Evolutionary conservation across 2,888 invertebrate genomes (phyloP).

Genomic region (Scaptomyza flava): DNA sequence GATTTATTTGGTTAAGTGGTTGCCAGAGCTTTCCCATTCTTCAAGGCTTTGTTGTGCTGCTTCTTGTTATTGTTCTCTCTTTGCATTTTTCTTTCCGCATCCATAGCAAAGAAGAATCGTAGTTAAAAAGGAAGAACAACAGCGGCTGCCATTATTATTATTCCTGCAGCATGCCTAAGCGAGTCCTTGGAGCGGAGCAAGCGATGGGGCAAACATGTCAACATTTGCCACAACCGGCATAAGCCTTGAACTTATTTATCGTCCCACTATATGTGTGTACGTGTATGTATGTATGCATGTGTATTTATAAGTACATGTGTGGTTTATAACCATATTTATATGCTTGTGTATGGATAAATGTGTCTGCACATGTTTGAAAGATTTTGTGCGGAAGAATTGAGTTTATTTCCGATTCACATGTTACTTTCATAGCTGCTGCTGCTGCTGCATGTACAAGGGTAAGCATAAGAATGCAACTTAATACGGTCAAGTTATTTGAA

Average conservation of each 20-base stretch:
- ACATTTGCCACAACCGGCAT: conserved; percentile 61
- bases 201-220: conserved; percentile 57
- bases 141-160: conserved; percentile 61
- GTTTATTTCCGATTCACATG: conserved; percentile 62
- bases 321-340: conserved; percentile 12
- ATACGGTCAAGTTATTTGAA: background rate
- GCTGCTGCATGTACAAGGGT: conserved; percentile 14
- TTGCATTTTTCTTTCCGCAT: conserved; percentile 50
- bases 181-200: conserved; percentile 45
- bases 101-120: conserved; percentile 25
- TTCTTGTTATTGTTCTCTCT: conserved; percentile 12
- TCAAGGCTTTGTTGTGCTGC: conserved; percentile 20
- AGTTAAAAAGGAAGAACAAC: conserved; percentile 25
- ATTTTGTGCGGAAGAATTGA: conserved; percentile 52
- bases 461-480: conserved; percentile 3
- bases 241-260: conserved; percentile 65
- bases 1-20: conserved; percentile 74
- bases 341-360: conserved; percentile 8
- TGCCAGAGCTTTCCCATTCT: conserved; percentile 31
- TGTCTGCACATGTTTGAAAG: conserved; percentile 42
- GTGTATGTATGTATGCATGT: conserved; percentile 7
- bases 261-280: background rate
- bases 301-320: conserved; percentile 3
- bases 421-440: conserved; percentile 24
- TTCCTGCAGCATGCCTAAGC: conserved; percentile 56